Evolutionary conservation across 1,140 invertebrate genomes (phyloP).

Genomic region (Vanessa tameamea): DNA sequence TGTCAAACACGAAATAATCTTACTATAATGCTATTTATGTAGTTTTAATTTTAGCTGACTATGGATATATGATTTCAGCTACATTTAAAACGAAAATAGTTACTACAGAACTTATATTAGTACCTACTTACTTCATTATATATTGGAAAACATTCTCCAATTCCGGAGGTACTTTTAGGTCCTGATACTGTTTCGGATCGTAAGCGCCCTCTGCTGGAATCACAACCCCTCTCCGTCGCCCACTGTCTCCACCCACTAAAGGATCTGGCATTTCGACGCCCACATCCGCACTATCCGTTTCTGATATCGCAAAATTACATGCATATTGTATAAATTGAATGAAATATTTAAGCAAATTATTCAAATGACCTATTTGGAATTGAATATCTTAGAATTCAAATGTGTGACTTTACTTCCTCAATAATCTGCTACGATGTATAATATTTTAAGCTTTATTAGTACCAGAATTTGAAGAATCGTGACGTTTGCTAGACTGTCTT

Average conservation of each 20-base stretch:
- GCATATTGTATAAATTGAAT: background rate
- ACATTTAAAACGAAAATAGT: no score
- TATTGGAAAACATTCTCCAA: conserved; percentile 96
- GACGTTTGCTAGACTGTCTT: conserved; percentile 42
- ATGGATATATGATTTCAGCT: no score
- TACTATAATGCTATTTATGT: no score
- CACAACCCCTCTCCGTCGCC: conserved; percentile 59
- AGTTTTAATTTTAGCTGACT: no score
- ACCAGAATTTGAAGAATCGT: conserved; percentile 60
- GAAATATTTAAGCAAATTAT: background rate
- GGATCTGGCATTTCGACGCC: conserved; percentile 53
- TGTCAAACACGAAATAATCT: no score
- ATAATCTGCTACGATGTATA: no score
- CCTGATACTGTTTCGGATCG: conserved; percentile 91
- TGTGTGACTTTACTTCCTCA: background rate
- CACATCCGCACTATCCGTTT: conserved; percentile 63
- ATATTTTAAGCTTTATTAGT: background rate
- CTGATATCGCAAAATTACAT: conserved; percentile 28
- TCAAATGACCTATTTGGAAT: background rate
- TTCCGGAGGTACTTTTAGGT: conserved; percentile 90
- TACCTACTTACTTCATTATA: conserved; percentile 88
- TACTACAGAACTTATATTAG: no score
- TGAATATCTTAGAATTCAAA: background rate
- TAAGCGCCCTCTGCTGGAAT: conserved; percentile 85
- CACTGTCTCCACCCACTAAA: conserved; percentile 43